Percentiles rank a stretch among this genome's conserved stretches.
These are phyloP conservation scores for Corydoras sp. DNA, from an alignment of 2,113 vertebrate genomes.

Conservation along the genomic window DNA sequence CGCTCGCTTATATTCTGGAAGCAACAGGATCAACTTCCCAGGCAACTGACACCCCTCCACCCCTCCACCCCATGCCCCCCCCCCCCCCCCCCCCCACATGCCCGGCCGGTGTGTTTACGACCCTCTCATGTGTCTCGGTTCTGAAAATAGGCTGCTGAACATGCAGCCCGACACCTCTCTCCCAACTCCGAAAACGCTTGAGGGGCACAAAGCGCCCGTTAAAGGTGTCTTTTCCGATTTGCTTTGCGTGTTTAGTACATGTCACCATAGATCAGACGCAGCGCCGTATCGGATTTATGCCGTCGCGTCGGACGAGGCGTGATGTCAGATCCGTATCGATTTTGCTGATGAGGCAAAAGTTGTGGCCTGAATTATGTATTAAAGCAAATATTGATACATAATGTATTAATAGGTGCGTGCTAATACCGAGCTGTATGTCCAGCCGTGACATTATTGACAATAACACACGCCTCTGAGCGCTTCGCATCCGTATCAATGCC, in stretches of 20 bases:
- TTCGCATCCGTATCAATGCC: no score
- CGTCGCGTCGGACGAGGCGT: no score
- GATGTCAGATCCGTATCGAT: no score
- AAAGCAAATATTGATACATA: no score
- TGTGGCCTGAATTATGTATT: no score
- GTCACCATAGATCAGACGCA: neutral
- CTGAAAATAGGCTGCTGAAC: slow-evolving; percentile 71
- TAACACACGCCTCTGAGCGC: no score
- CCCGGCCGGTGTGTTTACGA: slow-evolving; percentile 79
- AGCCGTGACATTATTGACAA: no score
- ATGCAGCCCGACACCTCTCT: slow-evolving; percentile 36
- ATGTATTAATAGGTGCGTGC: no score
- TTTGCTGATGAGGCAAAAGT: no score
- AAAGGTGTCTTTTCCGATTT: neutral
- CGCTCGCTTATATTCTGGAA: slow-evolving; percentile 26
- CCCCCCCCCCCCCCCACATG: slow-evolving; percentile 3
- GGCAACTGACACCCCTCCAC: slow-evolving; percentile 77
- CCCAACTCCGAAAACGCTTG: slow-evolving; percentile 9
- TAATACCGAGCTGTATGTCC: no score
- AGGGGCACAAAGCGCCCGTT: neutral
- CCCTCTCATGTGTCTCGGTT: slow-evolving; percentile 77
- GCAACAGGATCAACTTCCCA: slow-evolving; percentile 70
- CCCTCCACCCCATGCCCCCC: slow-evolving; percentile 50
- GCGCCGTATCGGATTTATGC: no score
- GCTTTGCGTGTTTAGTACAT: no score